Base-by-base conservation (phyloP, 2,113 vertebrate genomes). In the Camelus dromedarius region DNA sequence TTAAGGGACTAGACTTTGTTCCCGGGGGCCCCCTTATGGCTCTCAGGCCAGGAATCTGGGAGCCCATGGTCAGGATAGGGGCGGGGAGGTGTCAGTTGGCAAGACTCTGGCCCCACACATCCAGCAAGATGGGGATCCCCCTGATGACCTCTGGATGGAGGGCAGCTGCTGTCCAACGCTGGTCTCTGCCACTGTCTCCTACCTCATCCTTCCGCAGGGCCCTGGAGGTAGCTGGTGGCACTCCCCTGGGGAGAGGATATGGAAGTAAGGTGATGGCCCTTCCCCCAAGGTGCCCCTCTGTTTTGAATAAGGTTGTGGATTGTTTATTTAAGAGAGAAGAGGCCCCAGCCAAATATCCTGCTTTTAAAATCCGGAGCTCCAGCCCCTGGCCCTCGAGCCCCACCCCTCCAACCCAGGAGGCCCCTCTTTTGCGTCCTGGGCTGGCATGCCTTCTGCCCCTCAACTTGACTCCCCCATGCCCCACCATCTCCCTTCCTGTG, bases 261-360 rank as follows among this genome's bases (percentile, higher is more conserved):
- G 99, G 98, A 98, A 99, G 98, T 98, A 97, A 98, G 98, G 98
- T 93, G 88, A 97, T 98, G 98, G 98, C 97, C 97, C 98, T 99
- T 99, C 99, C 99, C 98, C 99, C 98, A 98, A 0, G 0, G 94
- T 98, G 98, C 98, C 98, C 94, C 84, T 98, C 98, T 98, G 98
- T 62, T 98, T 97, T 96, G 98, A 99, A 99, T 98, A 98, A 99
- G 99, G 98, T 98, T 98, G 98, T 98, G 98, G 99, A 99, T 99
- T 99, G 99, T 99, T 99, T 99, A 99, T 99, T 99, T 99, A 99
- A 99, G 99, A 99, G 98, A 98, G 99, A 98, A 99, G 98, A 99
- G 98, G 98, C 99, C 98, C 99, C 98, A 97, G 98, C 98, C 99
- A 99, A 99, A 99, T 99, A 99, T 99, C 99, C 99, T 99, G 99